Base-by-base conservation (phyloP, 2,113 vertebrate species). In the Petroica traversi region DNA sequence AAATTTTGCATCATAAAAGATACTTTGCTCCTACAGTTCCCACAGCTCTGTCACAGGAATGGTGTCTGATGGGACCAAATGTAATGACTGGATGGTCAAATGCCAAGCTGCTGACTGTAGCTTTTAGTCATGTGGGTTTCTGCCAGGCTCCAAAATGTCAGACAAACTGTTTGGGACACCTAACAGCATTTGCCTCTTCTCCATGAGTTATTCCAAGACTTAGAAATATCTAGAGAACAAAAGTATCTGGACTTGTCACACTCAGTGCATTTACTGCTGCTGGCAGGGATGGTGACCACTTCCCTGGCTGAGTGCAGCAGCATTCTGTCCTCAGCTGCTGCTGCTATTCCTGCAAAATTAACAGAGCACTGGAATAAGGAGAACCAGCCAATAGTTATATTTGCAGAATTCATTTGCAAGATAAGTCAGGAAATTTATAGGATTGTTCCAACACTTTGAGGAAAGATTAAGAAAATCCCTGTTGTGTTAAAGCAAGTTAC, bases 361-460 rank as follows among this genome's bases (percentile, higher is more conserved):
- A 48, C 16, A 58, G 57, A 91, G 28, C n/a, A 12, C 48, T 89
- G 48, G 41, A 57, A 54, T 9, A 67, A n/a, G 45, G 61, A 91
- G 61, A 94, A 78, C 48, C 66, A 85, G 73, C 36, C 57, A 46
- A 89, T 88, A 72, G 85, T 41, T 41, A 3, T 78, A 81, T 91
- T 91, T 78, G 51, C 43, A 91, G 81, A 94, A 82, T 85, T 92
- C 85, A 82, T 94, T 93, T 93, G 88, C 31, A 63, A 75, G 61
- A 3, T 54, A 82, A 91, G 36, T 74, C 45, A 75, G 36, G n/a
- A 89, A 88, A 88, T 78, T 71, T 63, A 67, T 38, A 75, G 69
- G 69, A 85, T 57, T 8, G 1, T 64, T 94, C n/a, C 14, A 67
- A 12, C 0, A 1, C 38, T 85, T 52, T 72, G 43, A 82, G 52